phyloP scores from a whole-genome alignment of 2,888 invertebrate species.

The Unio pictorum region DNA sequence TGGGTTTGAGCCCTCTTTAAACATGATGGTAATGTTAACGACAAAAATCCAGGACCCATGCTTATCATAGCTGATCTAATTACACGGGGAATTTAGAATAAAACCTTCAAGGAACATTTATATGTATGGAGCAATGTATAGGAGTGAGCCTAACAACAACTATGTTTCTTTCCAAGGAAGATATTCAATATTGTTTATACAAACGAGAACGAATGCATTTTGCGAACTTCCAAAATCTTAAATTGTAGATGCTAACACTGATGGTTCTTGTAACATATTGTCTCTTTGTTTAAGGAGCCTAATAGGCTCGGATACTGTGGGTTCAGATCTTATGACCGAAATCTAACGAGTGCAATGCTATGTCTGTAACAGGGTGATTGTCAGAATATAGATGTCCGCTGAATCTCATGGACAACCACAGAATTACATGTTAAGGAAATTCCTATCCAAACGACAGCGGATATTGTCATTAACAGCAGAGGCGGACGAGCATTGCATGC shows the following conservation, averaged over 20 bases:
- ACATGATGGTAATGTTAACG: conserved; percentile 73
- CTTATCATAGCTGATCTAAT: conserved; percentile 69
- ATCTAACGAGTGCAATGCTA: too few species aligned
- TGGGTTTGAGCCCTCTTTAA: conserved; percentile 65
- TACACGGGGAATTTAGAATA: conserved; percentile 70
- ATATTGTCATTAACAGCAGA: conserved; percentile 44
- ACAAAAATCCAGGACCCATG: conserved; percentile 69
- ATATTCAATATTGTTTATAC: conserved; percentile 38
- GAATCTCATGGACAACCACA: too few species aligned
- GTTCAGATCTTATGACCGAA: too few species aligned
- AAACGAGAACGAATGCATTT: too few species aligned
- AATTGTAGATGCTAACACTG: too few species aligned
- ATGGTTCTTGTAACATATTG: too few species aligned
- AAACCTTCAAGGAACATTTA: conserved; percentile 67
- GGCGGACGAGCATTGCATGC: conserved; percentile 58
- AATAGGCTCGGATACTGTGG: too few species aligned
- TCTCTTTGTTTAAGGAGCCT: too few species aligned
- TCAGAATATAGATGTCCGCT: too few species aligned
- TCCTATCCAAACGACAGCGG: conserved; percentile 35
- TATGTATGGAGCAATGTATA: conserved; percentile 71
- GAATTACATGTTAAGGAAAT: conserved; percentile 23
- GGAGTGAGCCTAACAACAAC: conserved; percentile 70
- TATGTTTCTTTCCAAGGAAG: conserved; percentile 61
- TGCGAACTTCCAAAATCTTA: too few species aligned
- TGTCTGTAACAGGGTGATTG: too few species aligned